Evolutionary conservation across 2,797 vertebrate genomes (phyloP), one percentile per base, ranked within the genome.

Genomic region (Tachyglossus aculeatus): DNA sequence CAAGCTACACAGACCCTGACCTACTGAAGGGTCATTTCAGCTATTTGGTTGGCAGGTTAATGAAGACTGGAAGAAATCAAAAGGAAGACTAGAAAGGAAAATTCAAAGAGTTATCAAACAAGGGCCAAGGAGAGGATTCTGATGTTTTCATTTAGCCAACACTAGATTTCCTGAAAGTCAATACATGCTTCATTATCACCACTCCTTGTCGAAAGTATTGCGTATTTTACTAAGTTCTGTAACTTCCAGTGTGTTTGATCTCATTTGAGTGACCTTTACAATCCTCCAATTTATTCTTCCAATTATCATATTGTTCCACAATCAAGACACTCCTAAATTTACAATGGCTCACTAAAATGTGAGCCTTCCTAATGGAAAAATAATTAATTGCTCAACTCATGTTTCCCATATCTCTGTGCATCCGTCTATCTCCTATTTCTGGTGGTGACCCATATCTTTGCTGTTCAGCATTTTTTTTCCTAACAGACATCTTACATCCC

Each of bases 21-120:
- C 25, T 64, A 60, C 59, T 66, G 15, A 65, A 71, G 16, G 37
- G 45, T 24, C 41, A 5, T 8, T 37, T 13, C 45, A 36, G 33
- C 41, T 53, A 19, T 55, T 5, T 65, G 48, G 24, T 78, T 53
- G 58, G 27, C 47, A 16, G 13, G 9, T 41, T 52, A 43, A 56
- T 64, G 44, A 79, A 65, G 72, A 73, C 31, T 45, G 47, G 37
- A 53, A 73, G 48, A 53, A 63, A 60, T 71, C n/a, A n/a, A n/a
- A n/a, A 29, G 19, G 10, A 19, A 54, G 10, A 45, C 6, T 34
- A 47, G 36, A 33, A 72, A 53, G 32, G 25, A 6, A 21, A 37
- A 11, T 9, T 19, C 7, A 47, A 25, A 54, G 13, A 31, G 24
- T 66, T 72, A 59, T 7, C 72, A 57, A 59, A 34, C 43, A 81